phyloP scores from a whole-genome alignment of 2,888 invertebrate species.

The Nemotelus nigrinus region DNA sequence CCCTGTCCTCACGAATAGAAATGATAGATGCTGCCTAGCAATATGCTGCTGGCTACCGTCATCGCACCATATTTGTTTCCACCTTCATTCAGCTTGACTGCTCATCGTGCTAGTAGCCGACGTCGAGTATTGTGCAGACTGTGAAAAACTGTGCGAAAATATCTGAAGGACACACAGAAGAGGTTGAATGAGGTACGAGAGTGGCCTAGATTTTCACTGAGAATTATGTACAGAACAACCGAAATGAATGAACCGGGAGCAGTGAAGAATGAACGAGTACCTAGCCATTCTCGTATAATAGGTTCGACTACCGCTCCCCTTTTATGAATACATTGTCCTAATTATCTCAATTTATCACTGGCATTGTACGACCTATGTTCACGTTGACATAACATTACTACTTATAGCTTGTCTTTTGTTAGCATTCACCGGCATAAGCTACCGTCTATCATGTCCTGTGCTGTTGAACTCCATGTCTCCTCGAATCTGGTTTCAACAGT shows the following conservation, averaged over 20 bases:
- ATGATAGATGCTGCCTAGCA: constrained; percentile 20
- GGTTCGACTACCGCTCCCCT: constrained; percentile 1
- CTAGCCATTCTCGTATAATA: constrained; percentile 45
- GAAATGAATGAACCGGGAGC: constrained; percentile 30
- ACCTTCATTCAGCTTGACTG: too few relatives aligned
- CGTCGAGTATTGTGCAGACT: too few relatives aligned
- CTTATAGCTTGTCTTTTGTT: constrained; percentile 38
- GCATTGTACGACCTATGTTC: constrained; percentile 45
- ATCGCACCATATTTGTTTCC: neutral
- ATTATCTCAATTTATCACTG: constrained; percentile 51
- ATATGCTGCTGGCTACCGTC: constrained; percentile 23
- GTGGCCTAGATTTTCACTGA: constrained; percentile 10
- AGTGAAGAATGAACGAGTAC: constrained; percentile 37
- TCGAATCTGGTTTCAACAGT: neutral
- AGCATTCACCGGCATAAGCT: neutral
- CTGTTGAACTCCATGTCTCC: neutral
- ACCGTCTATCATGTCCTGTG: neutral
- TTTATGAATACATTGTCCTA: constrained; percentile 51
- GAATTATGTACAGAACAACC: neutral
- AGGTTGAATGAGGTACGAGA: neutral
- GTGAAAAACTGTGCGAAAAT: neutral
- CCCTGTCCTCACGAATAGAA: neutral
- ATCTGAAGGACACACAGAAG: constrained; percentile 6
- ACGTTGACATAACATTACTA: constrained; percentile 48
- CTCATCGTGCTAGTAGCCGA: too few relatives aligned